Evolutionary conservation across 1,140 invertebrate genomes (phyloP).

Genomic region (Aphelenchoides fujianensis): DNA sequence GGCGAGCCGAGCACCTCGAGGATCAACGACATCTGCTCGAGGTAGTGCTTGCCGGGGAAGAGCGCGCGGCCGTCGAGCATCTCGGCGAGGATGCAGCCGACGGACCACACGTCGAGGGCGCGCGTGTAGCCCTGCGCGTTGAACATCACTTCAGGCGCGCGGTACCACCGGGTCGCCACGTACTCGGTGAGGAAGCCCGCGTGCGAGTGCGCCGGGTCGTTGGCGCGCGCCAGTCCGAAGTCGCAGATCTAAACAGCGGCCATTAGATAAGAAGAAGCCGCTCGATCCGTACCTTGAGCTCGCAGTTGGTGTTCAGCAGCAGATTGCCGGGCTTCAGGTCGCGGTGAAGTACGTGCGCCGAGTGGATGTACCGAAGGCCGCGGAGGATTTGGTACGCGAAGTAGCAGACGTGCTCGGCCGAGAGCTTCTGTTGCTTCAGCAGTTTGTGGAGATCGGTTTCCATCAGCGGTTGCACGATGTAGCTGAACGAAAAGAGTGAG

Average conservation of each 20-base stretch:
- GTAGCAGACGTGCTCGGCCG: slow-evolving; percentile 99
- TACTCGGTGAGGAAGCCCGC: slow-evolving; percentile 95
- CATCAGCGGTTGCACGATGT: slow-evolving; percentile 99
- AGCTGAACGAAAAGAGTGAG: too few relatives aligned
- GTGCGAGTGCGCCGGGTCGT: slow-evolving; percentile 96
- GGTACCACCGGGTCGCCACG: slow-evolving; percentile 93
- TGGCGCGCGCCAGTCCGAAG: slow-evolving; percentile 90
- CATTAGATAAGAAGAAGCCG: too few relatives aligned
- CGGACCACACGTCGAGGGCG: slow-evolving; percentile 97
- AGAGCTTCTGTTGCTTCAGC: slow-evolving; percentile 91
- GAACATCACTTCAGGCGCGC: slow-evolving; percentile 94
- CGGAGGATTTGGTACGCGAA: slow-evolving; percentile 98
- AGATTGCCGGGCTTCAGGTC: slow-evolving; percentile 97
- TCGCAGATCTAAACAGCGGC: too few relatives aligned
- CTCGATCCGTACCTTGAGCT: too few relatives aligned
- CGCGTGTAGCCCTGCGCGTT: slow-evolving; percentile 96
- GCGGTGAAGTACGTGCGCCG: slow-evolving; percentile 94
- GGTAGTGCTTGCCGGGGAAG: slow-evolving; percentile 79
- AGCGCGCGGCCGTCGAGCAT: slow-evolving; percentile 95
- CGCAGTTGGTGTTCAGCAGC: slow-evolving; percentile 95
- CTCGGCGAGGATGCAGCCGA: slow-evolving; percentile 94
- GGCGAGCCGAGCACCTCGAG: slow-evolving; percentile 91
- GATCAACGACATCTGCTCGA: slow-evolving; percentile 97
- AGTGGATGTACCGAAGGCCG: slow-evolving; percentile 98
- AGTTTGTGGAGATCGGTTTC: slow-evolving; percentile 99